Evolutionary conservation across 2,797 vertebrate genomes (phyloP), one percentile per base, ranked within the genome.

Genomic region (Sphenodon punctatus): DNA sequence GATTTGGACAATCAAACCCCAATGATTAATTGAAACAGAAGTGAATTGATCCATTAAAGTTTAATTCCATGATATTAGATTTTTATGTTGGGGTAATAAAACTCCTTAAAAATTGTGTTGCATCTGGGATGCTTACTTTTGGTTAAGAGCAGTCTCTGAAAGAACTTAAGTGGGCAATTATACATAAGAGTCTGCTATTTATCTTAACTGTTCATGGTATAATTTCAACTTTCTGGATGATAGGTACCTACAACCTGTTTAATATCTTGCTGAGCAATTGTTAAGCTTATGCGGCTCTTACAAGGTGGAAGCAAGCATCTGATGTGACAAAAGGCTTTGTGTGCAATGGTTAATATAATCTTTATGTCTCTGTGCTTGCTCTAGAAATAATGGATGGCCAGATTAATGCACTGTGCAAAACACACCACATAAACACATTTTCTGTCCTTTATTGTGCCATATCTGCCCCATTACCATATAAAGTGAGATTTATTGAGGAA

Each of bases 381-480:
- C 93, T 68, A 90, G 79, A 64, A 92, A 91, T 83, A 78, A 80
- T 32, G 66, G 70, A 83, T 88, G 79, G 56, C 89, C 65, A 86
- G 87, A 90, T 89, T 86, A 91, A 88, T 81, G 87, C 58, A 75
- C 66, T 63, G 81, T 84, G 80, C 41, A 79, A 60, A 70, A 63
- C 39, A 87, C 38, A 87, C 14, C 78, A 25, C 63, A 86, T 67
- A 87, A 82, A 85, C 78, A 53, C 56, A 88, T 85, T 83, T 76
- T 67, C 80, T 83, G 41, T 61, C 78, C 66, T 85, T 83, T 87
- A 83, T 63, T 79, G 74, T 76, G 77, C 68, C 81, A 3, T 85
- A 38, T 63, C 76, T 86, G 84, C 59, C 71, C 84, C 71, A 75
- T 75, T 83, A 88, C 64, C 74, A 81, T 0, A 0, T 32, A 64